Evolutionary conservation across 2,888 invertebrate species (phyloP).

Genomic region (Nebria brevicollis): DNA sequence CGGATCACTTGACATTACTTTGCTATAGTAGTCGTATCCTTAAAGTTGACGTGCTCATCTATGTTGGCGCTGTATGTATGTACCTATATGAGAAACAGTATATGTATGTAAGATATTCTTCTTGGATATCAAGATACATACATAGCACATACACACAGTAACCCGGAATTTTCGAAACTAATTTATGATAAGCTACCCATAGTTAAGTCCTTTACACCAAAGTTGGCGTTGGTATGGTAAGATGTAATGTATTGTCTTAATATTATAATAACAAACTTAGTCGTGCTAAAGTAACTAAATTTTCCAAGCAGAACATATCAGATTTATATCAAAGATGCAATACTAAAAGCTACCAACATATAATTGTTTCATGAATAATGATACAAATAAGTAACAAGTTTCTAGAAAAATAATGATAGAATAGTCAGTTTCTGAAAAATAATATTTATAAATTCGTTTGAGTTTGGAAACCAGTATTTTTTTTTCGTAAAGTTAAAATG

Average conservation of each 20-base stretch:
- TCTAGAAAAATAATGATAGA: too few relatives aligned
- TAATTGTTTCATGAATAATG: too few relatives aligned
- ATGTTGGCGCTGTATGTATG: not conserved
- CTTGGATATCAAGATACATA: not conserved
- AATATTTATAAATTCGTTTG: not conserved
- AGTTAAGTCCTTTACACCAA: not conserved
- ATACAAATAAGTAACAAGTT: too few relatives aligned
- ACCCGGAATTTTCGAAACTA: not conserved
- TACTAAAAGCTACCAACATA: not conserved
- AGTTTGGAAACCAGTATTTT: not conserved
- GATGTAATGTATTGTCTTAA: not conserved
- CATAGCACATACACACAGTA: not conserved
- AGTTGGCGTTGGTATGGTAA: not conserved
- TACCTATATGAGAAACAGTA: not conserved
- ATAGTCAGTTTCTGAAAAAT: too few relatives aligned
- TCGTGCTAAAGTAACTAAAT: not conserved
- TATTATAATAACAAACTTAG: not conserved
- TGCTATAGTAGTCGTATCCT: too few relatives aligned
- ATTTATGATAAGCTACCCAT: slow-evolving; percentile 1
- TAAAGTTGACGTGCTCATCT: too few relatives aligned
- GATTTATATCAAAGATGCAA: not conserved
- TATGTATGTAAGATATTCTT: not conserved
- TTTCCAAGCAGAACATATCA: not conserved
- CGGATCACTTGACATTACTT: too few relatives aligned
- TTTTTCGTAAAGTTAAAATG: not conserved